phyloP scores from a whole-genome alignment of 1,140 invertebrate species.

The Platyscapa corneri region DNA sequence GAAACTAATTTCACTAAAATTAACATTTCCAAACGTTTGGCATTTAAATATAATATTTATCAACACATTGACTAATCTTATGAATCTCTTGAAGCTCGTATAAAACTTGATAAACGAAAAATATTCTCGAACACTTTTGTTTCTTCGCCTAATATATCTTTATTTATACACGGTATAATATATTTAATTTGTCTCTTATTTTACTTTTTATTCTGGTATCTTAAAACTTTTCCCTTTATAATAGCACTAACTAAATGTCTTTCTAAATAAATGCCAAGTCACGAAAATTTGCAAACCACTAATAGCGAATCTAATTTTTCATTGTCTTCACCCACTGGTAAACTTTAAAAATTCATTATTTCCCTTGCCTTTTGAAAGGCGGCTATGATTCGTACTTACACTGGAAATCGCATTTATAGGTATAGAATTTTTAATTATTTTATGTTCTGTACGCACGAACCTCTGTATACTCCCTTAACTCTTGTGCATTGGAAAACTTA shows the following conservation, averaged over 20 bases:
- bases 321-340: background rate
- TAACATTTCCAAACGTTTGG: slow-evolving; percentile 39
- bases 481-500: background rate
- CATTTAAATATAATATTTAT: slow-evolving; percentile 41
- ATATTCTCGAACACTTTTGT: slow-evolving; percentile 24
- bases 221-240: background rate
- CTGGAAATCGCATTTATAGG: background rate
- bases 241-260: slow-evolving; percentile 7
- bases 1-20: slow-evolving; percentile 19
- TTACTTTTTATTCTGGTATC: background rate
- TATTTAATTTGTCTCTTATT: slow-evolving; percentile 37
- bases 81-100: slow-evolving; percentile 34
- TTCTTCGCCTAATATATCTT: slow-evolving; percentile 32
- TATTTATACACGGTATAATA: slow-evolving; percentile 43
- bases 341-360: slow-evolving; percentile 8
- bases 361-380: background rate
- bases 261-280: slow-evolving; percentile 15
- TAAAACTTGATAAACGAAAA: slow-evolving; percentile 46
- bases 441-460: background rate
- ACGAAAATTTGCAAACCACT: slow-evolving; percentile 25
- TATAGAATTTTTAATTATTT: background rate
- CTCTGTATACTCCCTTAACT: slow-evolving; percentile 11
- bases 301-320: slow-evolving; percentile 21
- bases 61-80: slow-evolving; percentile 36
- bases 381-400: background rate